Percentiles rank a stretch among this genome's conserved stretches.
These are phyloP conservation scores for Varanus salvator DNA, from an alignment of 2,113 vertebrate genomes.

Conservation along the genomic window DNA sequence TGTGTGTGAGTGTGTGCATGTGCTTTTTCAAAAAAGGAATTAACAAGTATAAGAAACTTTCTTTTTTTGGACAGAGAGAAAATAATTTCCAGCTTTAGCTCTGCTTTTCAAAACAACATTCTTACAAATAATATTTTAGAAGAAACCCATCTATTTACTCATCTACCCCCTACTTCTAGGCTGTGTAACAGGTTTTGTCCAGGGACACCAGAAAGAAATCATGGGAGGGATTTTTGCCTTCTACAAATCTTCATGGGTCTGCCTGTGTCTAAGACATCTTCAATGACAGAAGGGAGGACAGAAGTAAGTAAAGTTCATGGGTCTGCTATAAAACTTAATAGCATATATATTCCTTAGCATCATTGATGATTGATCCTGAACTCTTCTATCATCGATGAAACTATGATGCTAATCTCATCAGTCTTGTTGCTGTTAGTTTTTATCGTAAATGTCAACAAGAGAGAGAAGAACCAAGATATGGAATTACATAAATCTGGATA, in stretches of 20 bases:
- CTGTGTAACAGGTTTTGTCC: background rate
- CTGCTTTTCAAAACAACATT: conserved; percentile 10
- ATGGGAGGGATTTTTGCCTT: background rate
- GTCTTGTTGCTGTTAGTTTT: too few species aligned
- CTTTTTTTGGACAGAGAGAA: conserved; percentile 29
- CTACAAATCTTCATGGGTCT: background rate
- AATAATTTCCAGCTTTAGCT: conserved; percentile 33
- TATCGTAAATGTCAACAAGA: too few species aligned
- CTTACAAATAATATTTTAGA: background rate
- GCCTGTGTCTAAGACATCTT: background rate
- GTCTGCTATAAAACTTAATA: background rate
- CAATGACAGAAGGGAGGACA: background rate
- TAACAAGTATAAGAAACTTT: conserved; percentile 14
- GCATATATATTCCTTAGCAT: background rate
- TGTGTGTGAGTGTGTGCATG: background rate
- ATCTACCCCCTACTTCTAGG: background rate
- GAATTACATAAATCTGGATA: too few species aligned
- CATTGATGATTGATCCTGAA: background rate
- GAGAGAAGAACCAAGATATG: too few species aligned
- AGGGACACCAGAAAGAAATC: background rate
- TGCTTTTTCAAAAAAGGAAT: background rate
- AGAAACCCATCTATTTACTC: background rate
- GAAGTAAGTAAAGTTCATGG: background rate
- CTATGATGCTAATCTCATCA: background rate
- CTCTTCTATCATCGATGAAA: background rate